phyloP scores from a whole-genome alignment of 2,888 invertebrate genomes.

The Leistus spinibarbis region DNA sequence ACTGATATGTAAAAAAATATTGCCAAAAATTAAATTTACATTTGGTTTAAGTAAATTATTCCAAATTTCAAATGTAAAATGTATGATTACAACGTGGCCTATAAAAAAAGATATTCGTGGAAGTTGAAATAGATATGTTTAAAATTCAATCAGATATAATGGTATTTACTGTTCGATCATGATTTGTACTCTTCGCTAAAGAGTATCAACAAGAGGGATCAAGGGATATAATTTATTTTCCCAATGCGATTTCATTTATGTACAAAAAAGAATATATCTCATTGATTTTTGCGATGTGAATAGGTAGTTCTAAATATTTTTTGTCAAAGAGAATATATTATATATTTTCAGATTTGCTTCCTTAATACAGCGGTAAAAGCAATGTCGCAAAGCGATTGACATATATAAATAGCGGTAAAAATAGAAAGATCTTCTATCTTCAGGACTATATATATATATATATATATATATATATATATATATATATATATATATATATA shows the following conservation, averaged over 20 bases:
- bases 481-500: no score
- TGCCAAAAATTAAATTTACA: conserved; percentile 1
- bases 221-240: neutral
- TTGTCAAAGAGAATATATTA: neutral
- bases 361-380: neutral
- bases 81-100: neutral
- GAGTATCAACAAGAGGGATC: neutral
- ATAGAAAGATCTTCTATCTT: no score
- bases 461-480: no score
- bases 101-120: neutral
- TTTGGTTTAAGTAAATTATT: conserved; percentile 4
- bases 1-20: neutral
- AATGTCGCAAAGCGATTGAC: neutral
- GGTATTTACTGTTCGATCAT: neutral
- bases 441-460: no score
- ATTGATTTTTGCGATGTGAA: neutral
- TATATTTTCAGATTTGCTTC: neutral
- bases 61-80: neutral
- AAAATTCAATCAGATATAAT: conserved; percentile 10
- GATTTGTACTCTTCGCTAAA: neutral
- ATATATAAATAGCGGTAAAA: no score
- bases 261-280: neutral
- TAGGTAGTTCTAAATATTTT: neutral
- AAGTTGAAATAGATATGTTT: neutral
- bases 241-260: neutral